A percentile compares a stretch with the other conserved stretches of the same genome.
Conservation (phyloP, 2,888 invertebrate species). For the Harpalus rufipes region DNA sequence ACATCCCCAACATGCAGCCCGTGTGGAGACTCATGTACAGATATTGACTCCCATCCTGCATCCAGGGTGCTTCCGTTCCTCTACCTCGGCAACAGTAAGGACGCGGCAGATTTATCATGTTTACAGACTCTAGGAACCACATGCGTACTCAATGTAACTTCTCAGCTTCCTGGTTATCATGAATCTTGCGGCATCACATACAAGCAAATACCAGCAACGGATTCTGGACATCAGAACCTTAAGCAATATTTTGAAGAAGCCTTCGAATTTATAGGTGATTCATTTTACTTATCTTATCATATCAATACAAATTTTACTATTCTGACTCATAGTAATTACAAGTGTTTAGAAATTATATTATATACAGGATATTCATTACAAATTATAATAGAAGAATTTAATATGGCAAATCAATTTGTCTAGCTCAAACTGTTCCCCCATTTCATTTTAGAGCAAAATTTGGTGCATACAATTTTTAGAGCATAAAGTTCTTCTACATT, state of each 20-base stretch:
- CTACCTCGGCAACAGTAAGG: slow-evolving; percentile 89
- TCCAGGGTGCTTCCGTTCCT: slow-evolving; percentile 89
- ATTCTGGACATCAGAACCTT: slow-evolving; percentile 91
- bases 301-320: too few species aligned
- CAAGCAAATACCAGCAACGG: slow-evolving; percentile 89
- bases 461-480: too few species aligned
- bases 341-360: too few species aligned
- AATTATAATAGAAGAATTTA: too few species aligned
- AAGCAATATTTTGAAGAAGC: slow-evolving; percentile 94
- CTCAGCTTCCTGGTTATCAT: slow-evolving; percentile 86
- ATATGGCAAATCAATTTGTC: too few species aligned
- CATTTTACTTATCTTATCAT: not conserved
- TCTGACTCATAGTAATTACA: too few species aligned
- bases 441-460: too few species aligned
- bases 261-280: slow-evolving; percentile 89
- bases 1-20: slow-evolving; percentile 76
- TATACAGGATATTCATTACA: too few species aligned
- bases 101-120: slow-evolving; percentile 86
- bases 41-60: slow-evolving; percentile 87
- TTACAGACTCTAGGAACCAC: slow-evolving; percentile 84
- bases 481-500: too few species aligned
- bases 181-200: slow-evolving; percentile 84
- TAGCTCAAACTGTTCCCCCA: too few species aligned
- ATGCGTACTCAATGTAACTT: slow-evolving; percentile 90
- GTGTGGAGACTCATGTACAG: slow-evolving; percentile 74